These are phyloP conservation scores for Branchipolynoe longqiensis DNA, from an alignment of 2,888 invertebrate species.

Conservation along the genomic window DNA sequence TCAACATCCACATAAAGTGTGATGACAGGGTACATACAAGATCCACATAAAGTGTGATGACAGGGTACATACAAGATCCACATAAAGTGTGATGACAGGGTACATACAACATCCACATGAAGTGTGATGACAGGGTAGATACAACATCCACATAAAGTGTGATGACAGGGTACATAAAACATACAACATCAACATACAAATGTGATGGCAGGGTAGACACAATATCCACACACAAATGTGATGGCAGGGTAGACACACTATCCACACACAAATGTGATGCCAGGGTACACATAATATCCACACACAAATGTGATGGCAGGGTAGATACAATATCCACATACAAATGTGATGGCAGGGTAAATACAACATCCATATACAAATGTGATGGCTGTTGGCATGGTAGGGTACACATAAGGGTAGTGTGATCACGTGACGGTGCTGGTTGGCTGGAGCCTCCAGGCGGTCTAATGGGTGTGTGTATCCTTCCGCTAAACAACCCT, in stretches of 20 bases:
- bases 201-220: background rate
- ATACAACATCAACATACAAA: background rate
- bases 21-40: no score
- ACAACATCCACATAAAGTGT: background rate
- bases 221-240: background rate
- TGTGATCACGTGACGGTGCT: no score
- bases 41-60: no score
- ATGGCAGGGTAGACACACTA: background rate
- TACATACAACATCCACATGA: no score
- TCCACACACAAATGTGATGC: background rate
- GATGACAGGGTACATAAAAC: background rate
- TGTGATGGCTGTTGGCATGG: background rate
- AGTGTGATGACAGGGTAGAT: background rate
- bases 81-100: no score
- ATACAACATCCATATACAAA: background rate
- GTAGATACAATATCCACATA: background rate
- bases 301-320: background rate
- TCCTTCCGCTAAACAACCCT: constrained; percentile 12
- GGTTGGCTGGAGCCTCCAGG: background rate
- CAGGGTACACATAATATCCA: background rate
- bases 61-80: no score
- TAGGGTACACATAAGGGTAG: no score
- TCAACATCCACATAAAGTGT: no score
- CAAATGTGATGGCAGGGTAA: background rate
- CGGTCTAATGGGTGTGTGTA: constrained; percentile 10